Conservation (phyloP, 2,113 vertebrate species). For the Vulpes lagopus region DNA sequence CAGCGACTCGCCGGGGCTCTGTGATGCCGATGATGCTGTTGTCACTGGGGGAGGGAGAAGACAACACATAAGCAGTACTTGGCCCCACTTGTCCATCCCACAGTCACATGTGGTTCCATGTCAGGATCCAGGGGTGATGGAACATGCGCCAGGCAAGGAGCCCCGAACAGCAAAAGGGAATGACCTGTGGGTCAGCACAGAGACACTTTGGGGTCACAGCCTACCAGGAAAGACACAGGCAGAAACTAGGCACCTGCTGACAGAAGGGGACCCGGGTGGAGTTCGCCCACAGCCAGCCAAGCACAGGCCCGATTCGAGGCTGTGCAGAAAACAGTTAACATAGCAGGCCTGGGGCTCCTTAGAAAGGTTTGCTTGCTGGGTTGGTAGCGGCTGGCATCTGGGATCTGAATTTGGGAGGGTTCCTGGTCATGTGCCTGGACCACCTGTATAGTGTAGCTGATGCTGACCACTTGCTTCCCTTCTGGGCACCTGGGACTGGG, state of each 20-base stretch:
- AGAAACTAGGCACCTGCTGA: not conserved
- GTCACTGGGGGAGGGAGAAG: conserved; percentile 80
- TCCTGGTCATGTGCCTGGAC: not conserved
- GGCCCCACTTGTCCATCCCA: rapidly evolving
- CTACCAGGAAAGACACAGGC: too few relatives aligned
- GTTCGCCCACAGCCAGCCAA: rapidly evolving
- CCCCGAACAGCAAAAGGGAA: rapidly evolving
- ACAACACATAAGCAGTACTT: rapidly evolving
- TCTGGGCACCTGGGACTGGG: rapidly evolving
- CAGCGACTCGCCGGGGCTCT: conserved; percentile 96
- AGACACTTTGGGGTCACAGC: rapidly evolving
- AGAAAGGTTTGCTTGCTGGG: rapidly evolving
- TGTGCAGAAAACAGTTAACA: rapidly evolving
- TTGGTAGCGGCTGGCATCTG: rapidly evolving
- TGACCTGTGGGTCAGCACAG: rapidly evolving
- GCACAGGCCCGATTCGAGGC: rapidly evolving
- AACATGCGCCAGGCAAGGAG: not conserved
- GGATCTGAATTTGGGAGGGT: not conserved
- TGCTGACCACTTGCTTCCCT: not conserved
- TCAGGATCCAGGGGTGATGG: rapidly evolving
- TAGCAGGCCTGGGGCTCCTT: not conserved
- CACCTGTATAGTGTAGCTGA: rapidly evolving
- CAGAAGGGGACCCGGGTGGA: rapidly evolving
- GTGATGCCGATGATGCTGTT: conserved; percentile 92
- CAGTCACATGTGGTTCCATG: rapidly evolving